Evolutionary conservation across 2,888 invertebrate genomes (phyloP), one percentile per base, ranked within the genome.

Genomic region (Amiota minor): DNA sequence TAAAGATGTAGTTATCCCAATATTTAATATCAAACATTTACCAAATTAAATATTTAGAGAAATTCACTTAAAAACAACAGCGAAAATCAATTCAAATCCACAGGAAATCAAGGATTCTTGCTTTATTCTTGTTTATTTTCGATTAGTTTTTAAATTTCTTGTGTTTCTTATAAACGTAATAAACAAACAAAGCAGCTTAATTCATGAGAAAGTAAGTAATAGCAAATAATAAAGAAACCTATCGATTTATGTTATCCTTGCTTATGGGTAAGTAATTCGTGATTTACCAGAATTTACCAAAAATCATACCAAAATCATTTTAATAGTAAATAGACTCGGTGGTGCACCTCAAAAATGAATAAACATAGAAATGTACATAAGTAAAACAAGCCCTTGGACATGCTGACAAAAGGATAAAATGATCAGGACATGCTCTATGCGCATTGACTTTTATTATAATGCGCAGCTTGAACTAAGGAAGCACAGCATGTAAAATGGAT

Each of bases 401-500:
- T 16, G 16, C 14, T 14, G 47, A 61, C 47, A 59, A 56, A 70
- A 71, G 71, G 71, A 71, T 71, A 71, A 62, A 50, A 70, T 61
- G 61, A n/a, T 9, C 16, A 55, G 45, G 18, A 70, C 55, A 23
- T 70, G 49, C 70, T 49, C 67, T 45, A 23, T 70, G 49, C 70
- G 59, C 67, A 53, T 20, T 71, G 64, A 71, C 71, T 71, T 71
- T 64, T 71, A 71, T 71, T 64, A 9, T 35, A 35, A 35, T 64
- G 62, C 46, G 64, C 64, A 45, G 62, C 71, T 14, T 68, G 67
- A 23, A 12, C 3, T 2, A 18, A 46, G 50, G 20, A 14, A n/a
- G 20, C 70, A 46, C 50, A 53, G 45, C 59, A 59, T 59, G 18
- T n/a, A n/a, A 9, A 59, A 59, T 59, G 9, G 6, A 23, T 45